These are phyloP conservation scores for Micromesistius poutassou DNA, from an alignment of 2,797 vertebrate genomes.

Conservation along the genomic window DNA sequence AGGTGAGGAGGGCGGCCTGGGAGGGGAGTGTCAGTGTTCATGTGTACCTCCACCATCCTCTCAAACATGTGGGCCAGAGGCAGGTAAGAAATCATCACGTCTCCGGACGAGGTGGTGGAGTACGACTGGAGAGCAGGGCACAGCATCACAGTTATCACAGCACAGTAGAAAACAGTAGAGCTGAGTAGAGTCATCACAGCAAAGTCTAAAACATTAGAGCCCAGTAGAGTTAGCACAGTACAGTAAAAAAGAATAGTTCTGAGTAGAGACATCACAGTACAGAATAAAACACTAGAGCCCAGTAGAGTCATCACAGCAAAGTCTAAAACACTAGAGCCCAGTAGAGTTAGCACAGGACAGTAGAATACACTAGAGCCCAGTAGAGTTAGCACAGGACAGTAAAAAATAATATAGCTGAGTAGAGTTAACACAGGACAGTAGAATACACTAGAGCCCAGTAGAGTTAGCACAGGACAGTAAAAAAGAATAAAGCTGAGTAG, in stretches of 20 bases:
- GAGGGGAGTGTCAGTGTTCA: background rate
- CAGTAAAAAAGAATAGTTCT: too few species aligned
- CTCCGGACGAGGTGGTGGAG: constrained; percentile 55
- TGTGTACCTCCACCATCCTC: constrained; percentile 81
- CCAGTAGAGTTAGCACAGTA: too few species aligned
- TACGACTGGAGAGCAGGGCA: constrained; percentile 15
- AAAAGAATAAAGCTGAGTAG: background rate
- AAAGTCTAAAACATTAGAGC: too few species aligned
- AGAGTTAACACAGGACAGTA: too few species aligned
- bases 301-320: background rate
- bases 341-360: background rate
- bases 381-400: too few species aligned
- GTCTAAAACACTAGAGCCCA: background rate
- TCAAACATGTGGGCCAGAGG: constrained; percentile 89
- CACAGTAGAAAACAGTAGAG: too few species aligned
- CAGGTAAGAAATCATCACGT: constrained; percentile 87
- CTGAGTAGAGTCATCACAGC: too few species aligned
- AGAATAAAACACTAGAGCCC: too few species aligned
- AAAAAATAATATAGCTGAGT: too few species aligned
- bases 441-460: background rate
- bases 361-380: too few species aligned
- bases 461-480: background rate
- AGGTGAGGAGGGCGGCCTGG: constrained; percentile 3
- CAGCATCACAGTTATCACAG: background rate
- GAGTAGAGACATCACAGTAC: too few species aligned